These are phyloP conservation scores for Andinoacara biseriatus DNA, from an alignment of 2,113 vertebrate genomes.

Conservation along the genomic window DNA sequence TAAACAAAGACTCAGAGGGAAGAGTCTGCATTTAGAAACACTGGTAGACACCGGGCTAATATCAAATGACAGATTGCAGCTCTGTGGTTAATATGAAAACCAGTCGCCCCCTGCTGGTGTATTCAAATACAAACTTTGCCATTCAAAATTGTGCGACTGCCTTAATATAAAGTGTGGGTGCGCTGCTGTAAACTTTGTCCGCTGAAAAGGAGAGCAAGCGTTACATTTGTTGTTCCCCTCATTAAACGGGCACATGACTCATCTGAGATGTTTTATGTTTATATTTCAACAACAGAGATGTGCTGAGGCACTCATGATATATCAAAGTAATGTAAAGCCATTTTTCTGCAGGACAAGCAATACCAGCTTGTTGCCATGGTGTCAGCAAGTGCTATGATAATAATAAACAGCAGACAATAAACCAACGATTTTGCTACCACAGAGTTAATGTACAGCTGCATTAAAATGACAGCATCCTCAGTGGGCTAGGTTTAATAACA, in stretches of 20 bases:
- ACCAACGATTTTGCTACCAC: slow-evolving; percentile 38
- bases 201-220: neutral
- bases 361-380: slow-evolving; percentile 58
- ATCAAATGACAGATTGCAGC: slow-evolving; percentile 56
- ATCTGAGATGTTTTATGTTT: slow-evolving; percentile 5
- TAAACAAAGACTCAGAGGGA: slow-evolving; percentile 66
- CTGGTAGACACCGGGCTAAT: slow-evolving; percentile 43
- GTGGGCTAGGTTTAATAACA: slow-evolving; percentile 64
- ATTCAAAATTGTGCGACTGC: neutral
- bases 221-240: neutral
- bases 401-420: slow-evolving; percentile 68
- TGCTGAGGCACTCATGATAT: neutral
- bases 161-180: neutral
- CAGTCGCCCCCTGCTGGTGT: slow-evolving; percentile 59
- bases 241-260: slow-evolving; percentile 2
- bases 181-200: neutral
- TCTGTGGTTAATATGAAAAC: slow-evolving; percentile 51
- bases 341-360: neutral
- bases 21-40: slow-evolving; percentile 57
- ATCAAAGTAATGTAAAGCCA: neutral
- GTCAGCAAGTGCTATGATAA: slow-evolving; percentile 43
- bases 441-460: slow-evolving; percentile 66
- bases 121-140: slow-evolving; percentile 41
- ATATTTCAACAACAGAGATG: slow-evolving; percentile 1
- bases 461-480: slow-evolving; percentile 68